Evolutionary conservation across 2,888 invertebrate species (phyloP).

Genomic region (Helobdella robusta): DNA sequence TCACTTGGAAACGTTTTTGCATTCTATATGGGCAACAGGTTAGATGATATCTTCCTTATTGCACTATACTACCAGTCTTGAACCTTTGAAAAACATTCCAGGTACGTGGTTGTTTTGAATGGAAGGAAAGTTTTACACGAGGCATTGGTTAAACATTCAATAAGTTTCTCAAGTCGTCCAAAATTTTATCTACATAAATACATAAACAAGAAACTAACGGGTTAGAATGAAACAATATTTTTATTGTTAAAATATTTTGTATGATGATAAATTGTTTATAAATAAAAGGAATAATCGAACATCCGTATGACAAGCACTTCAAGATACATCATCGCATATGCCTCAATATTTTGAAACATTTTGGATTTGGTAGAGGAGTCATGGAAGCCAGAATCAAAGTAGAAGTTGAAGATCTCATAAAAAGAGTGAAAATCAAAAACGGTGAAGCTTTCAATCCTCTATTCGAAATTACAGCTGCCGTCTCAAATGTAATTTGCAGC

Average conservation of each 20-base stretch:
- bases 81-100: background rate
- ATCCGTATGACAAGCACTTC: slow-evolving; percentile 15
- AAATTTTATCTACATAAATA: background rate
- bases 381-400: slow-evolving; percentile 13
- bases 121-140: slow-evolving; percentile 12
- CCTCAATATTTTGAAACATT: slow-evolving; percentile 16
- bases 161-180: background rate
- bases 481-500: slow-evolving; percentile 11
- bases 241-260: background rate
- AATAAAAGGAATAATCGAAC: slow-evolving; percentile 1
- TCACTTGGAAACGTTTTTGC: slow-evolving; percentile 11
- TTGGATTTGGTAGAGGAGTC: slow-evolving; percentile 22
- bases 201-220: background rate
- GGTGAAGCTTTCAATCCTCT: slow-evolving; percentile 12
- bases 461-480: background rate
- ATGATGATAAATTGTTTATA: background rate
- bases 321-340: slow-evolving; percentile 18
- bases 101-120: slow-evolving; percentile 9
- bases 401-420: slow-evolving; percentile 5
- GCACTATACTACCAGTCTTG: too few species aligned
- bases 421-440: background rate
- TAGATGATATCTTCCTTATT: background rate
- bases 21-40: slow-evolving; percentile 1
- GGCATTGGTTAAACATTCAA: slow-evolving; percentile 8
- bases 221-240: background rate